Percentiles rank a stretch among this genome's conserved stretches.
Evolutionary conservation across 2,797 vertebrate genomes (phyloP).

Genomic region (Myiotriccus ornatus): DNA sequence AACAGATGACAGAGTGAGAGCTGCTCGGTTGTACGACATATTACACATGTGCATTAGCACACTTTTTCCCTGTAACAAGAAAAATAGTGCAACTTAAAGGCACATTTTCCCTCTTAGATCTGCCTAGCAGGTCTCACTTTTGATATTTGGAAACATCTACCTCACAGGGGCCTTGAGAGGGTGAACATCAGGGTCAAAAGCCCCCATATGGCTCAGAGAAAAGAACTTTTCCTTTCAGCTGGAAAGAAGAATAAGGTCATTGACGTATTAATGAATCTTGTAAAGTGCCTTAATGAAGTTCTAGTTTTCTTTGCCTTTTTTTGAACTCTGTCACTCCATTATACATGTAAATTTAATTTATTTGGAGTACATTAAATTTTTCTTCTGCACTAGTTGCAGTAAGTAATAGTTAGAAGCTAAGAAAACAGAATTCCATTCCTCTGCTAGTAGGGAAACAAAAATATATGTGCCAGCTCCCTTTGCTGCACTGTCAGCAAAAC

Average conservation of each 20-base stretch:
- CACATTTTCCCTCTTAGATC: conserved; percentile 21
- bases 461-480: conserved; percentile 13
- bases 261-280: conserved; percentile 55
- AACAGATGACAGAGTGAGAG: not conserved
- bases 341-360: conserved; percentile 64
- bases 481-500: conserved; percentile 45
- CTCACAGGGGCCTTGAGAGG: conserved; percentile 31
- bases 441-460: conserved; percentile 15
- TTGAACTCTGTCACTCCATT: conserved; percentile 59
- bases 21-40: not conserved
- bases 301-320: conserved; percentile 63
- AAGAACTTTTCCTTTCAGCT: conserved; percentile 46
- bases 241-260: conserved; percentile 49
- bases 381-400: conserved; percentile 39
- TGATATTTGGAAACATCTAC: conserved; percentile 44
- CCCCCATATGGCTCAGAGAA: conserved; percentile 45
- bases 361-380: conserved; percentile 63
- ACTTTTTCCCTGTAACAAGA: not conserved
- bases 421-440: conserved; percentile 60
- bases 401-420: conserved; percentile 58
- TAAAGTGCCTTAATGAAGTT: conserved; percentile 59
- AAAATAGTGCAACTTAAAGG: conserved; percentile 1
- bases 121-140: conserved; percentile 39
- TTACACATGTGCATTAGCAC: conserved; percentile 30
- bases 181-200: conserved; percentile 59